Conservation (phyloP, 2,888 invertebrate genomes). For the Limenitis camilla region DNA sequence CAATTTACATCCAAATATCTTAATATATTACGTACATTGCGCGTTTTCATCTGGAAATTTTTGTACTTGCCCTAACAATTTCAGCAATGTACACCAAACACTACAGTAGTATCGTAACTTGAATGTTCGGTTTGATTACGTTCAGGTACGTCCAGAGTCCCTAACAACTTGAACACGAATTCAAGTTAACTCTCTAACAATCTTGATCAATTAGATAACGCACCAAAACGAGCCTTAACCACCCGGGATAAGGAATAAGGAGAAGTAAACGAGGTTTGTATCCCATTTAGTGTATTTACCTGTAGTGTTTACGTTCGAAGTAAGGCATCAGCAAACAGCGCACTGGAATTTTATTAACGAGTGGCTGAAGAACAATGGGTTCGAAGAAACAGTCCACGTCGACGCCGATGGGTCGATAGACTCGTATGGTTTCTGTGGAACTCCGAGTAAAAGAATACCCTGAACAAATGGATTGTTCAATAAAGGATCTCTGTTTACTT, state of each 20-base stretch:
- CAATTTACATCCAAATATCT: neutral
- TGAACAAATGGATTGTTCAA: neutral
- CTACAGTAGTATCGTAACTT: neutral
- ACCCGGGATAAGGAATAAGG: constrained; percentile 18
- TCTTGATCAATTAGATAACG: constrained; percentile 17
- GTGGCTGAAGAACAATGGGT: constrained; percentile 34
- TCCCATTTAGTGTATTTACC: constrained; percentile 38
- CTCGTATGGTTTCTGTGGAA: constrained; percentile 5
- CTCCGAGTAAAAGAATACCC: neutral
- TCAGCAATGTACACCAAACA: constrained; percentile 13
- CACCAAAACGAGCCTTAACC: constrained; percentile 26
- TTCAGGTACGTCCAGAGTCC: constrained; percentile 34
- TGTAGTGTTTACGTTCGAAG: constrained; percentile 40
- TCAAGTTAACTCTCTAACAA: constrained; percentile 41
- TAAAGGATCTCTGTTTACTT: too few species aligned
- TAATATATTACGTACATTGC: constrained; percentile 13
- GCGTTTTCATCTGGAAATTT: neutral
- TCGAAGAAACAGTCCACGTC: constrained; percentile 25
- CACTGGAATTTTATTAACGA: constrained; percentile 35
- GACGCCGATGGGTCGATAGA: constrained; percentile 12
- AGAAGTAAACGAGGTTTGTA: constrained; percentile 4
- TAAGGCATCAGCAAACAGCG: constrained; percentile 31
- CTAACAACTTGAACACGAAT: constrained; percentile 53
- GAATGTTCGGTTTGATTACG: constrained; percentile 14
- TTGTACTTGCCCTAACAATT: neutral